Evolutionary conservation across 2,797 vertebrate species (phyloP).

Genomic region (Gymnothorax javanicus): DNA sequence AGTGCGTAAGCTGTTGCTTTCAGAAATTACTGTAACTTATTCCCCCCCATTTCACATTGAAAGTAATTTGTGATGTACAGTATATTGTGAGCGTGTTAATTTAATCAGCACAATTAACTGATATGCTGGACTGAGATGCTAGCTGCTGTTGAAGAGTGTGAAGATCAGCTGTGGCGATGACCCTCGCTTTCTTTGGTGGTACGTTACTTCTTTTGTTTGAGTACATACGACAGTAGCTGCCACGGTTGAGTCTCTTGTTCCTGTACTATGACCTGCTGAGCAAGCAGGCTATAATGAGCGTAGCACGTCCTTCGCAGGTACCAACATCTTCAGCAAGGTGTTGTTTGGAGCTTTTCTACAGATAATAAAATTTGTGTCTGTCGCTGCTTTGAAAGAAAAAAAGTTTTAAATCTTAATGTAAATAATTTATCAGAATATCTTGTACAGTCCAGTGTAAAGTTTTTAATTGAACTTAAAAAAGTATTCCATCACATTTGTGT

Average conservation of each 20-base stretch:
- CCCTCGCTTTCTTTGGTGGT: conserved; percentile 84
- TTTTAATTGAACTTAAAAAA: conserved; percentile 98
- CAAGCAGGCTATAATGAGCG: conserved; percentile 78
- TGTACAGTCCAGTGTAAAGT: conserved; percentile 99
- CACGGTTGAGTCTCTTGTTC: conserved; percentile 85
- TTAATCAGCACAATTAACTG: conserved; percentile 99
- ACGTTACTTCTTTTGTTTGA: conserved; percentile 80
- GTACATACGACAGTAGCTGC: conserved; percentile 77
- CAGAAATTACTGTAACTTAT: conserved; percentile 92
- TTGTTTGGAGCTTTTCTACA: conserved; percentile 91
- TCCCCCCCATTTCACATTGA: conserved; percentile 76
- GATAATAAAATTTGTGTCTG: conserved; percentile 93
- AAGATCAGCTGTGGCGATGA: conserved; percentile 87
- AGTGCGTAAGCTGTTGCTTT: conserved; percentile 88
- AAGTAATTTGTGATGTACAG: conserved; percentile 97
- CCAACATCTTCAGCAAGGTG: conserved; percentile 87
- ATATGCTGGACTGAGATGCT: conserved; percentile 99
- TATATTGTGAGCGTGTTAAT: conserved; percentile 99
- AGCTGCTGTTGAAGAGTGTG: conserved; percentile 98
- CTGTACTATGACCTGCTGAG: conserved; percentile 70
- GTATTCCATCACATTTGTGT: conserved; percentile 94
- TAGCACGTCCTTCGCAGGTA: conserved; percentile 90
- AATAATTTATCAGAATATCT: conserved; percentile 99
- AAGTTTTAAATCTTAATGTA: conserved; percentile 99
- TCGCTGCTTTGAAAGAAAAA: conserved; percentile 97